Evolutionary conservation across 2,113 vertebrate genomes (phyloP).

Genomic region (Sprattus sprattus): DNA sequence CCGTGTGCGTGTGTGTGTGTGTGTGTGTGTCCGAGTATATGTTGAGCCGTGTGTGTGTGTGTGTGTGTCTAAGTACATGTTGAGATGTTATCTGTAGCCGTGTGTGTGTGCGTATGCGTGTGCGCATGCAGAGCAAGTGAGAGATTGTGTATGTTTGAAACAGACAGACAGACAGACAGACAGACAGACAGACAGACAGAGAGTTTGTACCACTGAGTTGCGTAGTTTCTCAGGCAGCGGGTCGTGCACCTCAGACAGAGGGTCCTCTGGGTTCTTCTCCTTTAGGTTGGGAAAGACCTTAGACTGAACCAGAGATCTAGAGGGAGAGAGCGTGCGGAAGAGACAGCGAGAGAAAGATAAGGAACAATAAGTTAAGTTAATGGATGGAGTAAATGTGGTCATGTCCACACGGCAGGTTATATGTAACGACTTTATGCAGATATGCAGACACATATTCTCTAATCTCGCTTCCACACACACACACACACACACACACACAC

Average conservation of each 20-base stretch:
- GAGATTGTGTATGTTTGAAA: no score
- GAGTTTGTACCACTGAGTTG: conserved; percentile 88
- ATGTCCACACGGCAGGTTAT: no score
- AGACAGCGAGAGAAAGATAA: background rate
- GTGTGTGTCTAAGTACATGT: background rate
- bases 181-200: background rate
- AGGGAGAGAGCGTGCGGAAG: conserved; percentile 5
- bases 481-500: conserved; percentile 52
- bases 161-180: no score
- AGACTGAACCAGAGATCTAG: conserved; percentile 90
- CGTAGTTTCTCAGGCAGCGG: conserved; percentile 94
- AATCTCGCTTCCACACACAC: background rate
- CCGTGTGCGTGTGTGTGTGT: background rate
- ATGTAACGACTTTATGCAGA: no score
- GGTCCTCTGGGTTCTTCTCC: conserved; percentile 97
- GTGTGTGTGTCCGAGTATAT: no score
- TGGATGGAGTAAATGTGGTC: no score
- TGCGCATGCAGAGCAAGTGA: background rate
- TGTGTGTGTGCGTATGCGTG: background rate
- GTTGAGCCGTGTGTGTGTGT: no score
- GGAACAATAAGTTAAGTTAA: no score
- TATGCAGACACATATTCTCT: background rate
- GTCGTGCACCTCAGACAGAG: conserved; percentile 93
- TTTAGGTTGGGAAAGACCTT: conserved; percentile 91
- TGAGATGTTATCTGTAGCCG: no score